Base-by-base conservation (phyloP, 2,888 invertebrate species). In the Eupithecia exiguata region DNA sequence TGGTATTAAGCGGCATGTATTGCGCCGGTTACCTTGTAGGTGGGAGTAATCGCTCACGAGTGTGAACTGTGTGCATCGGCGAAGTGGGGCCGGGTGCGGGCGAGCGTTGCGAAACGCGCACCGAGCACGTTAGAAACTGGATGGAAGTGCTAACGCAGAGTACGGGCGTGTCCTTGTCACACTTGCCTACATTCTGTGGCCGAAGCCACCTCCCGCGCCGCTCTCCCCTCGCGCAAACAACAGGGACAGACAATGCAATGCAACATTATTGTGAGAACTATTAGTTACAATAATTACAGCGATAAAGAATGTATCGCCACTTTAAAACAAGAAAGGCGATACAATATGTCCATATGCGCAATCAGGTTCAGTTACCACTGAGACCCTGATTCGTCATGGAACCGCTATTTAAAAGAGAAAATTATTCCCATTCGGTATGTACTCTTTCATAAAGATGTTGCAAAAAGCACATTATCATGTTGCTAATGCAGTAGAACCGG, bases 111-210 rank as follows among this genome's bases (percentile, higher is more conserved):
- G 93, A 93, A 93, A 93, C 89, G 88, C 88, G 88, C 89, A 88
- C 88, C 91, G 88, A 90, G 88, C 91, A 89, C 89, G 90, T 93
- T 94, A 93, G 93, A 93, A 94, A 94, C 94, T 94, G 92, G 93
- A 93, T 94, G 93, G 94, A 92, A 93, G 92, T 93, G 91, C 91
- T 93, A 90, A 91, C 90, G 89, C 91, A 88, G 88, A 90, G 93
- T 93, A 92, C 94, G 92, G 92, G 94, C 92, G 92, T 93, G 94
- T 93, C 94, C 94, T 94, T 94, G 94, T 94, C 94, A 94, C 93
- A 93, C 89, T 94, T 94, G 94, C 94, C 94, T 93, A 94, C 94
- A 94, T 94, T 94, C 92, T 91, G 89, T 87, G 88, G 89, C 90
- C 87, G 86, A 87, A 89, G 87, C 86, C 89, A 84, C 89, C 89